These are phyloP conservation scores for Geophilus truncorum DNA, from an alignment of 2,888 invertebrate species.

Conservation along the genomic window DNA sequence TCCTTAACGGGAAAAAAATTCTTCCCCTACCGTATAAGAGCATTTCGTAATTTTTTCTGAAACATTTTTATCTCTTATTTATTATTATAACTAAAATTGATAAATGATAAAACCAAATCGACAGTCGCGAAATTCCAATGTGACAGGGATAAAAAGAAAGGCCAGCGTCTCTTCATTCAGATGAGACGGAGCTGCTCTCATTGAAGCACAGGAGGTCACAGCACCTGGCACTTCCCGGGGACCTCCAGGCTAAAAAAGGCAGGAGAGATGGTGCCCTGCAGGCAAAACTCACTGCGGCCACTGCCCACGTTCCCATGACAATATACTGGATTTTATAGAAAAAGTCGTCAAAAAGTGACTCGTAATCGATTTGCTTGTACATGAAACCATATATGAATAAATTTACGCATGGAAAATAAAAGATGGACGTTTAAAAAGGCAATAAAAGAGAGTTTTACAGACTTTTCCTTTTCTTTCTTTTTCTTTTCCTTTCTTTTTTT, in stretches of 20 bases:
- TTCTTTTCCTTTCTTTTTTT: not conserved
- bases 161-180: conserved; percentile 27
- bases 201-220: conserved; percentile 27
- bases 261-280: conserved; percentile 13
- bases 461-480: not conserved
- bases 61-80: not conserved
- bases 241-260: conserved; percentile 18
- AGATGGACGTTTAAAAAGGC: not conserved
- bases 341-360: not conserved
- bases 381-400: not conserved
- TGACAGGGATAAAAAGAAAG: conserved; percentile 4
- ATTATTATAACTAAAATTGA: no score
- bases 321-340: not conserved
- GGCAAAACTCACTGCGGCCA: conserved; percentile 16
- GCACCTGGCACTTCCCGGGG: conserved; percentile 27
- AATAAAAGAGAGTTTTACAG: not conserved
- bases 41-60: not conserved
- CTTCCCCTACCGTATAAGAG: not conserved
- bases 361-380: not conserved
- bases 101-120: not conserved
- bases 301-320: conserved; percentile 18
- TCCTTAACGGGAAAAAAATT: not conserved
- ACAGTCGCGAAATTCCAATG: not conserved
- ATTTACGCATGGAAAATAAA: not conserved
- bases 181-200: conserved; percentile 27